These are phyloP conservation scores for Brachyhypopomus occidentalis DNA, from an alignment of 2,113 vertebrate species.

Conservation along the genomic window DNA sequence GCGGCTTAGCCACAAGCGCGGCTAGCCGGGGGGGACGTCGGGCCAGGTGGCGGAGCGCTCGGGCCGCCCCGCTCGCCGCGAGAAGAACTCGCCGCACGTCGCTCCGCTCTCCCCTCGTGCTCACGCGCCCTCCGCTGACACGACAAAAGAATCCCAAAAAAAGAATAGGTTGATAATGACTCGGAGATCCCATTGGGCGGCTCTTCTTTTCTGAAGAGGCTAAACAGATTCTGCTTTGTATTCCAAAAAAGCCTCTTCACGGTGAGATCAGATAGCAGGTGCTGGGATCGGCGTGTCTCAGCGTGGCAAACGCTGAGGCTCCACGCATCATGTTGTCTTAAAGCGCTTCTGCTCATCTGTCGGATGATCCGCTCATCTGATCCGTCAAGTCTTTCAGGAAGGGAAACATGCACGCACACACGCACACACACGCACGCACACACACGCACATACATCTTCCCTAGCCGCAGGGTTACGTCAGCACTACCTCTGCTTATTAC, in stretches of 20 bases:
- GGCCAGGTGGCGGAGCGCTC: conserved; percentile 19
- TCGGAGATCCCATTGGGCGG: conserved; percentile 3
- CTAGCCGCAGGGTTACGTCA: conserved; percentile 64
- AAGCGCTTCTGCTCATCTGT: conserved; percentile 39
- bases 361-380: conserved; percentile 30
- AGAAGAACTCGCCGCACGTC: conserved; percentile 10
- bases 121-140: not conserved
- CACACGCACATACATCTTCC: conserved; percentile 60
- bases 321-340: conserved; percentile 33
- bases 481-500: conserved; percentile 73
- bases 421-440: conserved; percentile 23
- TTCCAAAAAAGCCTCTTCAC: conserved; percentile 35
- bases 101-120: conserved; percentile 10
- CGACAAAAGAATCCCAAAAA: not conserved
- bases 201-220: conserved; percentile 21
- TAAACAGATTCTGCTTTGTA: conserved; percentile 34
- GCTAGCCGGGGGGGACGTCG: conserved; percentile 41
- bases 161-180: not conserved
- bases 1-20: conserved; percentile 41
- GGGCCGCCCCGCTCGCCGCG: conserved; percentile 25
- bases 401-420: not conserved
- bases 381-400: conserved; percentile 21
- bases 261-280: conserved; percentile 34
- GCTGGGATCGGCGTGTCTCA: conserved; percentile 8
- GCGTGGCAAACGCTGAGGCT: conserved; percentile 39